Conservation (phyloP, 2,797 vertebrate species). For the Oreochromis grahami region DNA sequence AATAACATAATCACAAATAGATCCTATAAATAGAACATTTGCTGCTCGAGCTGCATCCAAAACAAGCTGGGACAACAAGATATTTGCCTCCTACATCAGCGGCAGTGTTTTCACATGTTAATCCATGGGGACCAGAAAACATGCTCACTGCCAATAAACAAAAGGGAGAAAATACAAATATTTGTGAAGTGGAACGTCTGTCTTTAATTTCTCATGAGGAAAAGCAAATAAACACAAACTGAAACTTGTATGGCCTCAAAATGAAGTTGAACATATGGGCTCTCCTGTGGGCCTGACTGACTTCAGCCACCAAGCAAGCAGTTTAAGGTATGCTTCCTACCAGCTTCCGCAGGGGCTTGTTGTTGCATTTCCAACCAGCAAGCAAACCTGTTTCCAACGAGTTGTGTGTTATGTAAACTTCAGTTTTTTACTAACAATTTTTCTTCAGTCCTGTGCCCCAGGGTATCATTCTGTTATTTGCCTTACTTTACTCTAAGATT, state of each 20-base stretch:
- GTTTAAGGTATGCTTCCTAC: neutral
- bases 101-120: constrained; percentile 32
- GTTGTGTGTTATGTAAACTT: neutral
- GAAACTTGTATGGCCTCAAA: neutral
- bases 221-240: constrained; percentile 1
- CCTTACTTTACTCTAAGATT: neutral
- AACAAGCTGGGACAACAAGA: constrained; percentile 9
- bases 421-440: neutral
- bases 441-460: neutral
- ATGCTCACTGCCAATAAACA: constrained; percentile 9
- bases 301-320: neutral
- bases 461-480: neutral
- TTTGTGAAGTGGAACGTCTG: neutral
- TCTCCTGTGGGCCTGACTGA: neutral
- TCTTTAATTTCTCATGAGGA: constrained; percentile 8
- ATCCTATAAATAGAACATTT: neutral
- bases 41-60: neutral
- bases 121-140: constrained; percentile 25
- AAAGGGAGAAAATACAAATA: constrained; percentile 30
- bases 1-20: neutral
- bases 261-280: neutral
- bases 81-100: constrained; percentile 40
- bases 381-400: neutral
- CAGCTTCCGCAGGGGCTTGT: neutral
- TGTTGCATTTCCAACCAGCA: neutral